Evolutionary conservation across 2,113 vertebrate genomes (phyloP).

Genomic region (Jaculus jaculus): DNA sequence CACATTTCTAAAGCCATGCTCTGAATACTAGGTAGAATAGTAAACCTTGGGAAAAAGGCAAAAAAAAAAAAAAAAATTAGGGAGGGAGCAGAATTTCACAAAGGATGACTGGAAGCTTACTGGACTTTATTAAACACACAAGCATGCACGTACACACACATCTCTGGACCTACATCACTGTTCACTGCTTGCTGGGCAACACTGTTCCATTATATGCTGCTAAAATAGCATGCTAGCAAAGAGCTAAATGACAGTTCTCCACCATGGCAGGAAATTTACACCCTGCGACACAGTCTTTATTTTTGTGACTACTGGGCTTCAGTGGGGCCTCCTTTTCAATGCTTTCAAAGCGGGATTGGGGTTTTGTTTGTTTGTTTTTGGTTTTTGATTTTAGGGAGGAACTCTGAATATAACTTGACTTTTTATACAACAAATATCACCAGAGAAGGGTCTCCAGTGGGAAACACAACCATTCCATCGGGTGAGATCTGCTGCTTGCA

Average conservation of each 20-base stretch:
- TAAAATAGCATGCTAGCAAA: slow-evolving; percentile 63
- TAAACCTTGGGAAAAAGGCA: slow-evolving; percentile 61
- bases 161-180: neutral
- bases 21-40: neutral
- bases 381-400: neutral
- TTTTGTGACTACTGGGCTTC: slow-evolving; percentile 56
- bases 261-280: slow-evolving; percentile 30
- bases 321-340: neutral
- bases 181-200: slow-evolving; percentile 32
- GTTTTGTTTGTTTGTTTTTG: neutral
- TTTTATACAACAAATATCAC: too few relatives aligned
- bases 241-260: slow-evolving; percentile 58
- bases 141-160: neutral
- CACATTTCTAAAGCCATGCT: slow-evolving; percentile 60
- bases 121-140: slow-evolving; percentile 31
- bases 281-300: slow-evolving; percentile 49
- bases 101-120: slow-evolving; percentile 40
- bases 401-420: neutral
- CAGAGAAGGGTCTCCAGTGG: neutral
- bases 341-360: slow-evolving; percentile 38
- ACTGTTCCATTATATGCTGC: slow-evolving; percentile 49
- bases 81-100: slow-evolving; percentile 52
- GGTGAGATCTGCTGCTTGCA: neutral
- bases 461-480: neutral
- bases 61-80: slow-evolving; percentile 48